Percentiles rank a stretch among this genome's conserved stretches.
These are phyloP conservation scores for Catostomus latipinnis DNA, from an alignment of 2,797 vertebrate species.

Conservation along the genomic window DNA sequence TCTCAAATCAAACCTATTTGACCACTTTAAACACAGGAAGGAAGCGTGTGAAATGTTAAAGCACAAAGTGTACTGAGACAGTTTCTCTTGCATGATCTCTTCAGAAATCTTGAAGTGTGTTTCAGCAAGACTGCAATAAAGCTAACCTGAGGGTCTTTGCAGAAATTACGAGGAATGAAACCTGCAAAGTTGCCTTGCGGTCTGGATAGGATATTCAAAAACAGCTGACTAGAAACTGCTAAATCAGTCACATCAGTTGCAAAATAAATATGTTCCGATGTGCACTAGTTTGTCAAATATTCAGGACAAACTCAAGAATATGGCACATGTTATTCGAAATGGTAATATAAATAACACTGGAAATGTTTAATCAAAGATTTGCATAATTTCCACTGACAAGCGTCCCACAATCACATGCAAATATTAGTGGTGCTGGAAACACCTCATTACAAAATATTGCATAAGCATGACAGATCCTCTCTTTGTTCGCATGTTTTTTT, in stretches of 20 bases:
- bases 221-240: slow-evolving; percentile 23
- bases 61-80: slow-evolving; percentile 27
- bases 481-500: neutral
- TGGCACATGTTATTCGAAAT: neutral
- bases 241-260: neutral
- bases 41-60: slow-evolving; percentile 38
- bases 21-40: slow-evolving; percentile 55
- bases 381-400: slow-evolving; percentile 47
- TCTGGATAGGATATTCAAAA: slow-evolving; percentile 31
- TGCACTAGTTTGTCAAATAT: neutral
- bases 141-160: slow-evolving; percentile 53
- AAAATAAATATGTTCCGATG: neutral
- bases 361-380: slow-evolving; percentile 44
- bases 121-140: slow-evolving; percentile 31
- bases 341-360: slow-evolving; percentile 34
- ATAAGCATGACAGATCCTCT: neutral
- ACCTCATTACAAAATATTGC: neutral
- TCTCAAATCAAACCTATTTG: neutral
- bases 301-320: too few species aligned
- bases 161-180: slow-evolving; percentile 55
- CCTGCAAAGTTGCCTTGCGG: slow-evolving; percentile 40
- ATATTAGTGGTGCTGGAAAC: slow-evolving; percentile 13
- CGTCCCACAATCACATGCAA: slow-evolving; percentile 39
- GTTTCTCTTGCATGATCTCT: slow-evolving; percentile 23
- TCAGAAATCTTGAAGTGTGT: slow-evolving; percentile 19